A percentile compares a stretch with the other conserved stretches of the same genome.
Evolutionary conservation across 2,113 vertebrate species (phyloP).

Genomic region (Ramphastos sulfuratus): DNA sequence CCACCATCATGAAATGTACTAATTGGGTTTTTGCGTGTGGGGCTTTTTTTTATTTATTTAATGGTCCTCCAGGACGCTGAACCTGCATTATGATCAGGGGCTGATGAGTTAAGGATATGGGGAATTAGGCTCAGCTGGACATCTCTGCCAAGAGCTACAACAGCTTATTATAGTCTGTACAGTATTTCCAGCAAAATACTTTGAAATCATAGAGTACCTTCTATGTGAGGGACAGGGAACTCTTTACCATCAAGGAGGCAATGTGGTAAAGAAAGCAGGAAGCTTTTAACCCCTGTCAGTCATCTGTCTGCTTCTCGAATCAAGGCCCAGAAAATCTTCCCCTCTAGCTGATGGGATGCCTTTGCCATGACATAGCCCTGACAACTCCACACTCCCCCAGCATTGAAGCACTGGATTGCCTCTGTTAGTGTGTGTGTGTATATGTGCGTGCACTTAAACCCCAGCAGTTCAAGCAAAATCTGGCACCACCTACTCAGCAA

Average conservation of each 20-base stretch:
- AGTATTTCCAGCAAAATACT: slow-evolving; percentile 42
- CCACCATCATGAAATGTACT: neutral
- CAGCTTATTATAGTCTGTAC: neutral
- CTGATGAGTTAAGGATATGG: slow-evolving; percentile 42
- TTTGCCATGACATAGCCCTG: slow-evolving; percentile 33
- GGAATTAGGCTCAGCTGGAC: slow-evolving; percentile 52
- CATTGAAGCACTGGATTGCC: neutral
- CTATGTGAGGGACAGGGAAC: slow-evolving; percentile 36
- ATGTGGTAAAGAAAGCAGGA: slow-evolving; percentile 35
- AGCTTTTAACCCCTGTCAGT: slow-evolving; percentile 74
- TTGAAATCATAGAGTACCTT: slow-evolving; percentile 31
- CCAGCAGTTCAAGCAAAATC: neutral
- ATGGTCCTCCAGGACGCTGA: slow-evolving; percentile 20
- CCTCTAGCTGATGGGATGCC: slow-evolving; percentile 42
- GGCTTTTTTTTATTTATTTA: neutral
- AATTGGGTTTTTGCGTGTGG: neutral
- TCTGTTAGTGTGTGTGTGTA: neutral
- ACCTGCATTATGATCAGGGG: slow-evolving; percentile 36
- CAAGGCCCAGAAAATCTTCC: slow-evolving; percentile 16
- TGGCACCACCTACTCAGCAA: neutral
- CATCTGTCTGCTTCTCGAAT: slow-evolving; percentile 60
- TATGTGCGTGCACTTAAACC: neutral
- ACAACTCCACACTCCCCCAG: slow-evolving; percentile 13
- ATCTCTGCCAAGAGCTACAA: slow-evolving; percentile 18
- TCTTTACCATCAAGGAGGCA: slow-evolving; percentile 41